A percentile compares a stretch with the other conserved stretches of the same genome.
phyloP scores from a whole-genome alignment of 2,797 vertebrate species.

The Chiloscyllium punctatum region DNA sequence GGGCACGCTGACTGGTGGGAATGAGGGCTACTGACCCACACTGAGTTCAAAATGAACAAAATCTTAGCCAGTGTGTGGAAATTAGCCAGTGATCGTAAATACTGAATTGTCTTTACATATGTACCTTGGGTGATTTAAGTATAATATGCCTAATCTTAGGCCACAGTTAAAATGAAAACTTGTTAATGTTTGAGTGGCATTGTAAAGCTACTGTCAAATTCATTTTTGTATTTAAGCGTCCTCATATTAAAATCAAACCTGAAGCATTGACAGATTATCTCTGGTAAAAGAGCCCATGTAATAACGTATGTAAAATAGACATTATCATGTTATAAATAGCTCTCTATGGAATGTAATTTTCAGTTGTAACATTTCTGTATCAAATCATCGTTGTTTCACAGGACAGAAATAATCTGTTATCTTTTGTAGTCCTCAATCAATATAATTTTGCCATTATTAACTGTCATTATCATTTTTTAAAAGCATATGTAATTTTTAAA shows the following conservation, averaged over 20 bases:
- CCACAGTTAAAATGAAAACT: not conserved
- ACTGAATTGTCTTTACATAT: not conserved
- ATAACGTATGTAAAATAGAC: not conserved
- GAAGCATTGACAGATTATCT: not conserved
- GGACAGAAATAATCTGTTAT: not conserved
- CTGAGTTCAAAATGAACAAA: not conserved
- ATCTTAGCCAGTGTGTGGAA: not conserved
- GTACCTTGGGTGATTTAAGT: not conserved
- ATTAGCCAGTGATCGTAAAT: not conserved
- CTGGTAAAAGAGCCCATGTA: not conserved
- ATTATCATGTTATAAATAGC: not conserved
- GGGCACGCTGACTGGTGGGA: too few species aligned
- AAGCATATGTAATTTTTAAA: conserved; percentile 1
- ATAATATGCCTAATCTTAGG: not conserved
- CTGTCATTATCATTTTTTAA: conserved; percentile 23
- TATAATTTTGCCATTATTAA: not conserved
- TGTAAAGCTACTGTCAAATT: not conserved
- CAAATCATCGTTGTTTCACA: too few species aligned
- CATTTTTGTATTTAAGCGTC: not conserved
- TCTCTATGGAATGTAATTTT: not conserved
- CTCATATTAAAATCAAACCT: not conserved
- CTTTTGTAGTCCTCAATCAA: not conserved
- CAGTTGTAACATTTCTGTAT: not conserved
- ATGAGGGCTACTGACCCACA: not conserved
- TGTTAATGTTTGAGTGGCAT: not conserved